phyloP scores from a whole-genome alignment of 2,888 invertebrate genomes.

The Acleris literana region DNA sequence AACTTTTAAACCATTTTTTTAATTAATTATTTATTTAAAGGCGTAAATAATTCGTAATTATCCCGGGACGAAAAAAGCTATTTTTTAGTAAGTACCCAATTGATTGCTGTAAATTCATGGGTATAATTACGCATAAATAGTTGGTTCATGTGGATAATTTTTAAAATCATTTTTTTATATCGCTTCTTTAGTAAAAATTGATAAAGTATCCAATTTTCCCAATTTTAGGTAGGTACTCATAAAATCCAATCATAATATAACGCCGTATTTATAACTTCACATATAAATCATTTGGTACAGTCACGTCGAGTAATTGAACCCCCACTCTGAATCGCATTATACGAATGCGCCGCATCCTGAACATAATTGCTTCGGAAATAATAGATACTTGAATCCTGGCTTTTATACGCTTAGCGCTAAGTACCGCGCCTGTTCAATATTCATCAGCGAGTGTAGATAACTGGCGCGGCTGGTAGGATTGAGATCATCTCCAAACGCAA shows the following conservation, averaged over 20 bases:
- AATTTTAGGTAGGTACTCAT: too few relatives aligned
- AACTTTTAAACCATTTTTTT: too few relatives aligned
- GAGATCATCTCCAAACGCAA: not conserved
- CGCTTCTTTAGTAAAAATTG: too few relatives aligned
- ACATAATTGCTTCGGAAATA: conserved; percentile 72
- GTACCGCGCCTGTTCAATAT: conserved; percentile 61
- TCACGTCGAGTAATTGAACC: conserved; percentile 58
- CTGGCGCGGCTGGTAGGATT: conserved; percentile 10
- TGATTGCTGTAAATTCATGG: too few relatives aligned
- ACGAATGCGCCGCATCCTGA: conserved; percentile 60
- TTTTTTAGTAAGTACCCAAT: too few relatives aligned
- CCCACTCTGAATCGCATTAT: conserved; percentile 54
- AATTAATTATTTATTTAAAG: too few relatives aligned
- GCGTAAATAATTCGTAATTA: too few relatives aligned
- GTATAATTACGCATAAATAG: too few relatives aligned
- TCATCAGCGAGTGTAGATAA: conserved; percentile 50
- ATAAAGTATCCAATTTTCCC: too few relatives aligned
- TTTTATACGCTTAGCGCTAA: conserved; percentile 48
- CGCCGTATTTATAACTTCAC: conserved; percentile 51
- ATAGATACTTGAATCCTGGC: conserved; percentile 59
- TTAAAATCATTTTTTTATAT: too few relatives aligned
- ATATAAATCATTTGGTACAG: conserved; percentile 58
- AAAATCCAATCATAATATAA: not conserved
- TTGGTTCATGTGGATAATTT: too few relatives aligned
- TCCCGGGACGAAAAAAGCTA: too few relatives aligned